Percentiles rank a stretch among this genome's conserved stretches.
Evolutionary conservation across 2,113 vertebrate species (phyloP).

Genomic region (Mormyrus lacerda): DNA sequence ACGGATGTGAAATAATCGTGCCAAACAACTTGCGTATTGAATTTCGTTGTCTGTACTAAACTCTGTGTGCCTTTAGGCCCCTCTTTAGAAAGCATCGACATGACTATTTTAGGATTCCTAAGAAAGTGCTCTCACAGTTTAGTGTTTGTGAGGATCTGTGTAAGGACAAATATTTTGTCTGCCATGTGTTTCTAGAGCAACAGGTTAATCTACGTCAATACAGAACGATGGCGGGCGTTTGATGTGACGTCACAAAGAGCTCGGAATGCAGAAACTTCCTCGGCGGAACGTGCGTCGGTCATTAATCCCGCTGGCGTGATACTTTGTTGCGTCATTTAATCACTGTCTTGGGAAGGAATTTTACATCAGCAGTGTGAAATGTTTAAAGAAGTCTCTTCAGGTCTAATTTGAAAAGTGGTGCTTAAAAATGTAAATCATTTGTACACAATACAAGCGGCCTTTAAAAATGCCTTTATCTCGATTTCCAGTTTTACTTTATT

Average conservation of each 20-base stretch:
- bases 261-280: neutral
- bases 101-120: conserved; percentile 2
- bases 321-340: neutral
- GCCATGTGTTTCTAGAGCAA: conserved; percentile 15
- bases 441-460: neutral
- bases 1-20: neutral
- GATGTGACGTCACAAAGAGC: conserved; percentile 11
- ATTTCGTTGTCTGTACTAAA: neutral
- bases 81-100: conserved; percentile 20
- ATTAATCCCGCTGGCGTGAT: neutral
- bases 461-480: neutral
- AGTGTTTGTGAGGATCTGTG: neutral
- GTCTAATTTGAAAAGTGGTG: neutral
- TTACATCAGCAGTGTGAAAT: neutral
- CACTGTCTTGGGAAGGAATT: neutral
- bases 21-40: neutral
- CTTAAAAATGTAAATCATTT: neutral
- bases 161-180: neutral
- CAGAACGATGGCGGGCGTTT: neutral
- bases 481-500: neutral
- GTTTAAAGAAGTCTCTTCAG: neutral
- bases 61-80: neutral
- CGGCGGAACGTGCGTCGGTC: neutral
- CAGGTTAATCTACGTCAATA: conserved; percentile 16
- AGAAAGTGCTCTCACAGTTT: neutral